These are phyloP conservation scores for Corythaeola cristata DNA, from an alignment of 2,113 vertebrate genomes.

Conservation along the genomic window DNA sequence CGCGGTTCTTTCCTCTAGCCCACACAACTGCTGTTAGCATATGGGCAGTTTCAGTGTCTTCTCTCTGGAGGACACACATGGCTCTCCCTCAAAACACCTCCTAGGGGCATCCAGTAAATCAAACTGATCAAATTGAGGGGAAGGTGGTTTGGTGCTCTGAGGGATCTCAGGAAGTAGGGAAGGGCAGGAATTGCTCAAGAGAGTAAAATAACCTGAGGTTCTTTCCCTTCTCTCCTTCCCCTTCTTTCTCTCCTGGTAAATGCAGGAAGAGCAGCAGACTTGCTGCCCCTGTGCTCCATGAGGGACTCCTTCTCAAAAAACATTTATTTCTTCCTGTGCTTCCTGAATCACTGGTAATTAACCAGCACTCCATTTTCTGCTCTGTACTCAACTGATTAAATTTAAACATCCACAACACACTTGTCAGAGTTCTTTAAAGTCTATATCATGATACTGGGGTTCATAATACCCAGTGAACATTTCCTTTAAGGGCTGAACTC, in stretches of 20 bases:
- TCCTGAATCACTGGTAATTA: not conserved
- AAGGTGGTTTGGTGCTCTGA: not conserved
- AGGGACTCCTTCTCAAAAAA: not conserved
- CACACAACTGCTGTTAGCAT: accelerated
- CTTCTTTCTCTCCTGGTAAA: not conserved
- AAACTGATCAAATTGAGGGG: accelerated
- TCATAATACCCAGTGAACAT: not conserved
- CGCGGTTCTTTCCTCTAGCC: accelerated
- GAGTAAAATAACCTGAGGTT: not conserved
- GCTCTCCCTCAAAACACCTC: not conserved
- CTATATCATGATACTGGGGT: not conserved
- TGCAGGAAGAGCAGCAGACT: not conserved
- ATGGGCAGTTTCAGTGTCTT: not conserved
- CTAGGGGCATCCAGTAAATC: not conserved
- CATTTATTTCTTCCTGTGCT: not conserved
- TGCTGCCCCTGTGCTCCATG: accelerated
- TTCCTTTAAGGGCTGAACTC: not conserved
- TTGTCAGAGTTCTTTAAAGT: not conserved
- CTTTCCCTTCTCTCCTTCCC: not conserved
- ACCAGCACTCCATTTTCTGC: not conserved
- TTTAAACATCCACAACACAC: not conserved
- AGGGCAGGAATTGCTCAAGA: not conserved
- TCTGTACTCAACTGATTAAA: not conserved
- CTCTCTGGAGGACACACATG: not conserved
- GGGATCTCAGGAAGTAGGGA: not conserved